phyloP scores from a whole-genome alignment of 2,888 invertebrate genomes.

The Oxystoma pomonae region DNA sequence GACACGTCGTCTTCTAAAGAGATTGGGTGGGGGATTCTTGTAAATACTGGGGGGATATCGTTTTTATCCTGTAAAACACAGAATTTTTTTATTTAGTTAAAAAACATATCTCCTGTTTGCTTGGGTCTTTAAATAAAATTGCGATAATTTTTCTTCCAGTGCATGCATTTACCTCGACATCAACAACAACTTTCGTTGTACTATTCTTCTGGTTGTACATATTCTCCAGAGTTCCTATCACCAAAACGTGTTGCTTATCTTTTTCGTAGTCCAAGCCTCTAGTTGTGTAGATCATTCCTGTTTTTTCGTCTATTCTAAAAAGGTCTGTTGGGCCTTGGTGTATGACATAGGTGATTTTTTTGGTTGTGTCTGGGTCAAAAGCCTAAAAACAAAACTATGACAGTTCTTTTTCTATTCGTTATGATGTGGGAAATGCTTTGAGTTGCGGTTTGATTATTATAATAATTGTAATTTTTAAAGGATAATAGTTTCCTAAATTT shows the following conservation, averaged over 20 bases:
- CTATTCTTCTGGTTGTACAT: slow-evolving; percentile 63
- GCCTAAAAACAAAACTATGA: slow-evolving; percentile 54
- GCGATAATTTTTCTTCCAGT: neutral
- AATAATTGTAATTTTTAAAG: too few species aligned
- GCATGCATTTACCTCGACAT: slow-evolving; percentile 57
- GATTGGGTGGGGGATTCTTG: slow-evolving; percentile 75
- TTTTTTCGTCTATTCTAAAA: slow-evolving; percentile 77
- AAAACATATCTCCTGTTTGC: too few species aligned
- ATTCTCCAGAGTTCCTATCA: slow-evolving; percentile 83
- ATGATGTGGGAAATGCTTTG: too few species aligned
- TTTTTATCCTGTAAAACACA: slow-evolving; percentile 71
- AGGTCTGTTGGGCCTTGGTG: slow-evolving; percentile 76
- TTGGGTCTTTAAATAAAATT: too few species aligned
- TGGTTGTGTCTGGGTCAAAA: slow-evolving; percentile 74
- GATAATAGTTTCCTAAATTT: too few species aligned
- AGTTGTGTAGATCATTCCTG: slow-evolving; percentile 73
- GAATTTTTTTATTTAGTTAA: too few species aligned
- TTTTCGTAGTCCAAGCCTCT: slow-evolving; percentile 76
- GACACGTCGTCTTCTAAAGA: slow-evolving; percentile 79
- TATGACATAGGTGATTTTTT: slow-evolving; percentile 79
- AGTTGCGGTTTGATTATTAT: too few species aligned
- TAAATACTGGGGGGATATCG: slow-evolving; percentile 84
- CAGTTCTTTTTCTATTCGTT: too few species aligned
- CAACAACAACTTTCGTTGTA: slow-evolving; percentile 68
- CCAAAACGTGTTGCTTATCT: slow-evolving; percentile 66